Percentiles rank a stretch among this genome's conserved stretches.
Conservation (phyloP, 2,113 vertebrate genomes). For the Podarcis muralis region DNA sequence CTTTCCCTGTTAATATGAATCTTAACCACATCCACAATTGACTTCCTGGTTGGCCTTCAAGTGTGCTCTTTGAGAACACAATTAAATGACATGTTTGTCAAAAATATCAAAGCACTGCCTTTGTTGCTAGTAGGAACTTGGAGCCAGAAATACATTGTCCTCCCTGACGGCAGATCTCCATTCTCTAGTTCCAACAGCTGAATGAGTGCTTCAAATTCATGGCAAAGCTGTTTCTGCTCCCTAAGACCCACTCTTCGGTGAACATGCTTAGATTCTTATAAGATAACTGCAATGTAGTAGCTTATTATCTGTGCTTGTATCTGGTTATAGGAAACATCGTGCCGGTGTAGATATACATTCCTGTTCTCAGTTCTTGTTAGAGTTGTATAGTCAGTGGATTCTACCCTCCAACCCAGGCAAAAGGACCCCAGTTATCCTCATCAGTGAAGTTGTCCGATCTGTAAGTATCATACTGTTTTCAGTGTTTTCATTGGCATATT, state of each 20-base stretch:
- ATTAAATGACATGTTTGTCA: neutral
- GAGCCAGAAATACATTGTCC: neutral
- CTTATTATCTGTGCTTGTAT: neutral
- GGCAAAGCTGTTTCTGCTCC: neutral
- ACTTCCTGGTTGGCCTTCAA: too few relatives aligned
- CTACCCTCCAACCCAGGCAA: slow-evolving; percentile 86
- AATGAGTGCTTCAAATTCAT: neutral
- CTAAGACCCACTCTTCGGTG: neutral
- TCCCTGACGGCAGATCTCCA: too few relatives aligned
- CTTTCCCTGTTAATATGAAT: too few relatives aligned
- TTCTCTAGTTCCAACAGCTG: neutral
- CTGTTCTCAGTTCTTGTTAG: slow-evolving; percentile 96
- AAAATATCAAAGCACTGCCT: neutral
- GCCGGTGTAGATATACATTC: slow-evolving; percentile 99
- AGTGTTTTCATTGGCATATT: neutral
- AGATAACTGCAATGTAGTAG: neutral
- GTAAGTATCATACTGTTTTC: slow-evolving; percentile 75
- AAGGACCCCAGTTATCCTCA: slow-evolving; percentile 88
- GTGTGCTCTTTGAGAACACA: too few relatives aligned
- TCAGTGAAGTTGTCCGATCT: slow-evolving; percentile 96
- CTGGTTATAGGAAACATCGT: slow-evolving; percentile 88
- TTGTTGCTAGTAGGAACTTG: too few relatives aligned
- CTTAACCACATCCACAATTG: too few relatives aligned
- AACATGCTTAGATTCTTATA: neutral
- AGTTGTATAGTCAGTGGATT: slow-evolving; percentile 97